A percentile compares a stretch with the other conserved stretches of the same genome.
phyloP scores from a whole-genome alignment of 2,888 invertebrate genomes.

The Tortrix viridana region DNA sequence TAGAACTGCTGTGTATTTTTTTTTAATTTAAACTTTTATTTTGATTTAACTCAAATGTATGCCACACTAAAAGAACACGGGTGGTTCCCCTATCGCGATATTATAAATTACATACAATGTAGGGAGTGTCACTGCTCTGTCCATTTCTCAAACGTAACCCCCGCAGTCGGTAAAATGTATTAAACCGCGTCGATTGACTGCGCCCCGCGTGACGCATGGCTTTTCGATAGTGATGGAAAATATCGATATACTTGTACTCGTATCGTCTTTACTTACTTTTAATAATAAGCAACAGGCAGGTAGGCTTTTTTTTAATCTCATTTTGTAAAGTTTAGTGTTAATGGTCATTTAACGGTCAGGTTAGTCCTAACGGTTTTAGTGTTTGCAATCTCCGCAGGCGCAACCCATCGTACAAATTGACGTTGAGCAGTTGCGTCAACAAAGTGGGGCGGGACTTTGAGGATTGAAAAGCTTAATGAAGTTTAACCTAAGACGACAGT shows the following conservation, averaged over 20 bases:
- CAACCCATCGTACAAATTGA: no score
- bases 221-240: conserved; percentile 47
- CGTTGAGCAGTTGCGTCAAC: no score
- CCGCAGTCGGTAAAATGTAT: conserved; percentile 54
- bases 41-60: conserved; percentile 11
- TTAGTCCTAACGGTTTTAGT: no score
- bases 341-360: no score
- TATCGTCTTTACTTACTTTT: neutral
- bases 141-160: conserved; percentile 54
- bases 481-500: no score
- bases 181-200: conserved; percentile 79
- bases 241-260: conserved; percentile 21
- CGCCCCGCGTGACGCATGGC: conserved; percentile 66
- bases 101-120: conserved; percentile 69
- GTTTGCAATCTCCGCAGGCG: no score
- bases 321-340: no score
- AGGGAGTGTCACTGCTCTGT: conserved; percentile 71
- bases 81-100: conserved; percentile 59
- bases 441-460: no score
- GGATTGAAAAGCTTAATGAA: no score
- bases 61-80: conserved; percentile 47
- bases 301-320: no score
- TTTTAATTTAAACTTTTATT: neutral
- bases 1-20: no score
- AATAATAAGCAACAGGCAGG: neutral